Percentiles rank a stretch among this genome's conserved stretches.
These are phyloP conservation scores for Periplaneta americana DNA, from an alignment of 1,140 invertebrate genomes.

Conservation along the genomic window DNA sequence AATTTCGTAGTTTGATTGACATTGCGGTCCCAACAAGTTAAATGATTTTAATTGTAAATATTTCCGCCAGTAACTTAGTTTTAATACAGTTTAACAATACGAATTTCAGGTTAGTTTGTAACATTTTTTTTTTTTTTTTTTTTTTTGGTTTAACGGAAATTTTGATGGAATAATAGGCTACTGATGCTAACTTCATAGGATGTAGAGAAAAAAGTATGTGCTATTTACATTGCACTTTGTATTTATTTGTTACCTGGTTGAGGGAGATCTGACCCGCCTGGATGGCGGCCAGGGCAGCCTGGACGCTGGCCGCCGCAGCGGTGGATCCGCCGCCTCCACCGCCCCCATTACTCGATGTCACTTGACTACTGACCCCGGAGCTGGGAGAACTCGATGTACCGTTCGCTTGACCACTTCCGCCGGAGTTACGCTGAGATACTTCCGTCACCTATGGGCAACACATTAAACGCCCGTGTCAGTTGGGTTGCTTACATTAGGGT, in stretches of 20 bases:
- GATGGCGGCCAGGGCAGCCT: slow-evolving; percentile 56
- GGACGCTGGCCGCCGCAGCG: slow-evolving; percentile 47
- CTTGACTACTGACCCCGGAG: slow-evolving; percentile 47
- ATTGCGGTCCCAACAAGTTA: no score
- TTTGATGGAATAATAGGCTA: no score
- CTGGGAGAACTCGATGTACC: slow-evolving; percentile 43
- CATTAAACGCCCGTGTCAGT: not conserved
- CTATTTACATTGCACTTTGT: no score
- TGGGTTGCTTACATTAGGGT: not conserved
- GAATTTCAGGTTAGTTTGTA: no score
- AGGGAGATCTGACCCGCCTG: slow-evolving; percentile 55
- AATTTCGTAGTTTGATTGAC: no score
- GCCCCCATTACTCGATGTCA: slow-evolving; percentile 36
- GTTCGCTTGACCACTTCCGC: slow-evolving; percentile 40
- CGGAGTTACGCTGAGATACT: slow-evolving; percentile 45
- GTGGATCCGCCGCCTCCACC: slow-evolving; percentile 35
- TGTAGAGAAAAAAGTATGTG: no score
- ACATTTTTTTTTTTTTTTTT: no score
- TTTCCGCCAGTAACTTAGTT: no score
- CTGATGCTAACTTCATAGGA: no score
- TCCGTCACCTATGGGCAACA: slow-evolving; percentile 41
- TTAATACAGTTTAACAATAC: no score
- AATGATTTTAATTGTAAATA: no score
- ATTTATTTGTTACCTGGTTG: slow-evolving; percentile 46
- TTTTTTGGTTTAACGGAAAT: no score